These are phyloP conservation scores for Pocota personata DNA, from an alignment of 2,888 invertebrate genomes.

Conservation along the genomic window DNA sequence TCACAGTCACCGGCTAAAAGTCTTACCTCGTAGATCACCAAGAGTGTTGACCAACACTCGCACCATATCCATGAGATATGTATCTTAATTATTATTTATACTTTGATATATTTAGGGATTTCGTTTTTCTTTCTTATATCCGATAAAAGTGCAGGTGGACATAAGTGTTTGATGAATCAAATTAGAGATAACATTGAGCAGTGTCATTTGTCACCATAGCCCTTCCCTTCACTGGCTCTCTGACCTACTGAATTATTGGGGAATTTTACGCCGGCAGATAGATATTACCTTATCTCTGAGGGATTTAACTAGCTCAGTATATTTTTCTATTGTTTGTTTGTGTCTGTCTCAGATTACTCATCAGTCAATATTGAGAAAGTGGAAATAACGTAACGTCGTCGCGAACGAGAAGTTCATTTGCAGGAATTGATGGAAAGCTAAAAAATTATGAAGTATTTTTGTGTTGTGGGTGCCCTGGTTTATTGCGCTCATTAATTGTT, in stretches of 20 bases:
- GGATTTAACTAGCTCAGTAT: slow-evolving; percentile 45
- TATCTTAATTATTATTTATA: slow-evolving; percentile 61
- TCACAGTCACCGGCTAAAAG: slow-evolving; percentile 19
- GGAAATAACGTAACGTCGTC: neutral
- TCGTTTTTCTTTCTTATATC: neutral
- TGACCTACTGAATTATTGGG: slow-evolving; percentile 4
- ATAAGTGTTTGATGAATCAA: slow-evolving; percentile 39
- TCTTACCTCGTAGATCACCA: slow-evolving; percentile 9
- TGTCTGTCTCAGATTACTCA: slow-evolving; percentile 30
- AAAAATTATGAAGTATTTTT: neutral
- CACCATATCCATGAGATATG: slow-evolving; percentile 52
- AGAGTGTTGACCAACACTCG: slow-evolving; percentile 10
- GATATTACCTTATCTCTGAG: slow-evolving; percentile 7
- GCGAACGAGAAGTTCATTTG: neutral
- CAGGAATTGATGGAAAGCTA: neutral
- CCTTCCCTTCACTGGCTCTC: neutral
- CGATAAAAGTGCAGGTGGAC: slow-evolving; percentile 49
- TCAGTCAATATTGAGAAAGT: slow-evolving; percentile 47
- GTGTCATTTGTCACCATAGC: slow-evolving; percentile 25
- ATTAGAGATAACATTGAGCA: slow-evolving; percentile 28
- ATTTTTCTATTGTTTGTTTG: slow-evolving; percentile 23
- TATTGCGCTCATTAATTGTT: slow-evolving; percentile 18
- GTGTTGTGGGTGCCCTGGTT: neutral
- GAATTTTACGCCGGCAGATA: neutral
- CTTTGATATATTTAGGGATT: neutral